Evolutionary conservation across 2,113 vertebrate genomes (phyloP).

Genomic region (Thamnophis sirtalis): DNA sequence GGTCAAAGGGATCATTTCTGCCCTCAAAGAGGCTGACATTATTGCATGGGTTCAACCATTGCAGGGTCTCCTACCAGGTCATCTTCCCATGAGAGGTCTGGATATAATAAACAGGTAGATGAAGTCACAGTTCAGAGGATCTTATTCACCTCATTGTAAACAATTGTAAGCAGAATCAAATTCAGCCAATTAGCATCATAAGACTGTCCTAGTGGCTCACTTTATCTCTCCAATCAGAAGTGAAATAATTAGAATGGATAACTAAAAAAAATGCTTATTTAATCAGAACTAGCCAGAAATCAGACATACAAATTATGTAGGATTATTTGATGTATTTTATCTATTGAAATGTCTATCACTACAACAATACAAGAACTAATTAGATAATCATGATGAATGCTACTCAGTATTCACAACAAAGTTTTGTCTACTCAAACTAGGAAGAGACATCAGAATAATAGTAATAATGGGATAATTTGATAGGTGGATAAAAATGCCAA

Average conservation of each 20-base stretch:
- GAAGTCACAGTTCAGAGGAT: background rate
- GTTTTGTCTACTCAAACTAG: background rate
- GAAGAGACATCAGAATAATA: background rate
- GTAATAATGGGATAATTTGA: background rate
- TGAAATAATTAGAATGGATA: background rate
- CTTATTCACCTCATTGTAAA: background rate
- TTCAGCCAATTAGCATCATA: background rate
- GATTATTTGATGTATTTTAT: background rate
- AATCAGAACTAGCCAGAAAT: background rate
- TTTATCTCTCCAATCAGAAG: background rate
- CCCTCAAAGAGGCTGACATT: background rate
- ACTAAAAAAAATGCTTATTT: background rate
- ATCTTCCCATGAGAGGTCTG: background rate
- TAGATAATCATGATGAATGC: background rate
- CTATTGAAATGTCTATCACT: background rate
- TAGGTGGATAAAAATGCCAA: background rate
- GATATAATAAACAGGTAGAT: background rate
- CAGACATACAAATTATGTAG: background rate
- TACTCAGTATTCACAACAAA: background rate
- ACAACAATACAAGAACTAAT: background rate
- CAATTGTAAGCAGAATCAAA: background rate
- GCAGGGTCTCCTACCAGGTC: background rate
- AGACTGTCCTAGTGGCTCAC: background rate
- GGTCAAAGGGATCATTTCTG: background rate
- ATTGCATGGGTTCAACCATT: background rate